A percentile compares a stretch with the other conserved stretches of the same genome.
These are phyloP conservation scores for Sepioteuthis lessoniana DNA, from an alignment of 2,888 invertebrate genomes.

Conservation along the genomic window DNA sequence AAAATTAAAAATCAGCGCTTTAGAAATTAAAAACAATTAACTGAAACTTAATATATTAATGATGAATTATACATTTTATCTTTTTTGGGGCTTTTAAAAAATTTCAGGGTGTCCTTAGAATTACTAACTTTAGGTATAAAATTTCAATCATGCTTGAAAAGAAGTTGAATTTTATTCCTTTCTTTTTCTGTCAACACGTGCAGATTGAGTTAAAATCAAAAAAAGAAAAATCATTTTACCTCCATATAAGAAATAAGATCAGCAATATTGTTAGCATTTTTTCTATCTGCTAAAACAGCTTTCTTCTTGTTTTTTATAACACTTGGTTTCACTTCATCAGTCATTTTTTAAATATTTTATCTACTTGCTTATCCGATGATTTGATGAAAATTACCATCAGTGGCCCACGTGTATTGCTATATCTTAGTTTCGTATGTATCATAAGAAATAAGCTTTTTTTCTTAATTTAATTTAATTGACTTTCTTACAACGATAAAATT, in stretches of 20 bases:
- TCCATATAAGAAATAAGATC: slow-evolving; percentile 59
- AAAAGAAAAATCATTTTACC: slow-evolving; percentile 52
- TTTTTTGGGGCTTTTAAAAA: no score
- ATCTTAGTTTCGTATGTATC: background rate
- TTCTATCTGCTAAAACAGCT: slow-evolving; percentile 60
- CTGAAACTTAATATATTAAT: no score
- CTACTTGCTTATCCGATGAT: background rate
- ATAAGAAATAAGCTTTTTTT: background rate
- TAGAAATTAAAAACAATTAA: no score
- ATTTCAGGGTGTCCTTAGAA: no score
- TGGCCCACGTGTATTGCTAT: background rate
- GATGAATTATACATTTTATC: no score
- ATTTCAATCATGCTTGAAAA: no score
- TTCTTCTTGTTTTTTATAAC: slow-evolving; percentile 61
- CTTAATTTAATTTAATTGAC: background rate
- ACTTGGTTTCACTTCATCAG: background rate
- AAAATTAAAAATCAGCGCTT: no score
- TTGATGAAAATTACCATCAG: background rate
- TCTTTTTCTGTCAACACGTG: background rate
- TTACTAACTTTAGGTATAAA: no score
- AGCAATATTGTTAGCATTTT: slow-evolving; percentile 62
- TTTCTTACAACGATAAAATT: background rate
- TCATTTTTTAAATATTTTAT: background rate
- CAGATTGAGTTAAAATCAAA: background rate
- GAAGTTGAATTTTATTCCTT: no score